A percentile compares a stretch with the other conserved stretches of the same genome.
phyloP scores from a whole-genome alignment of 2,888 invertebrate species.

The Cryptosula pallasiana region DNA sequence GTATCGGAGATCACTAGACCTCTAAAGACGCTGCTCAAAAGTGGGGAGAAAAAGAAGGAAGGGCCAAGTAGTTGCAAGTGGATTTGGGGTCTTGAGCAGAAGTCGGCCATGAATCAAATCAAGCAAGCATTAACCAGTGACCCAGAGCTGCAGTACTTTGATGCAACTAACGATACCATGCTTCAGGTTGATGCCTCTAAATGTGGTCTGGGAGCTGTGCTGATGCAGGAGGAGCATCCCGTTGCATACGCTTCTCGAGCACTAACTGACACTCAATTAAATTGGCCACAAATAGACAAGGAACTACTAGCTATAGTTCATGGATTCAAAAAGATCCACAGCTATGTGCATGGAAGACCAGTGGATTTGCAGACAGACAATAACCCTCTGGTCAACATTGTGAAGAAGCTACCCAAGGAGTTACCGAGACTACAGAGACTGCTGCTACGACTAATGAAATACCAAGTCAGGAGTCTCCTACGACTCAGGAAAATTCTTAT shows the following conservation, averaged over 20 bases:
- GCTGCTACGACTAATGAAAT: too few relatives aligned
- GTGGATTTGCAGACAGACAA: conserved; percentile 29
- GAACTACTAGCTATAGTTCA: conserved; percentile 29
- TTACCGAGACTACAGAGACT: conserved; percentile 28
- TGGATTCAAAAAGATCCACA: conserved; percentile 28
- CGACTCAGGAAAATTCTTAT: too few relatives aligned
- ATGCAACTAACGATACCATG: conserved; percentile 8
- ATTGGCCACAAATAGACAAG: too few relatives aligned
- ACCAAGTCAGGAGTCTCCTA: too few relatives aligned
- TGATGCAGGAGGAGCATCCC: too few relatives aligned
- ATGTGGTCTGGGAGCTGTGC: conserved; percentile 28
- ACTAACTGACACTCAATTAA: too few relatives aligned
- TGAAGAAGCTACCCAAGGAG: conserved; percentile 25
- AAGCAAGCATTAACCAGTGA: conserved; percentile 26
- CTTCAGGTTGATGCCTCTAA: conserved; percentile 29
- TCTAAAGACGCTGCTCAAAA: not conserved
- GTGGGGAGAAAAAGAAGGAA: not conserved
- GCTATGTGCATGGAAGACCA: conserved; percentile 29
- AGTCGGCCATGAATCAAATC: not conserved
- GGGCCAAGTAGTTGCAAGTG: not conserved
- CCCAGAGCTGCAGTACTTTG: conserved; percentile 30
- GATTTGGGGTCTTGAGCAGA: not conserved
- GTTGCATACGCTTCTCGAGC: conserved; percentile 29
- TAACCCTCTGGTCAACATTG: conserved; percentile 28
- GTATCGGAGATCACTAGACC: not conserved